Conservation (phyloP, 1,140 invertebrate species). For the Drosophila orena region DNA sequence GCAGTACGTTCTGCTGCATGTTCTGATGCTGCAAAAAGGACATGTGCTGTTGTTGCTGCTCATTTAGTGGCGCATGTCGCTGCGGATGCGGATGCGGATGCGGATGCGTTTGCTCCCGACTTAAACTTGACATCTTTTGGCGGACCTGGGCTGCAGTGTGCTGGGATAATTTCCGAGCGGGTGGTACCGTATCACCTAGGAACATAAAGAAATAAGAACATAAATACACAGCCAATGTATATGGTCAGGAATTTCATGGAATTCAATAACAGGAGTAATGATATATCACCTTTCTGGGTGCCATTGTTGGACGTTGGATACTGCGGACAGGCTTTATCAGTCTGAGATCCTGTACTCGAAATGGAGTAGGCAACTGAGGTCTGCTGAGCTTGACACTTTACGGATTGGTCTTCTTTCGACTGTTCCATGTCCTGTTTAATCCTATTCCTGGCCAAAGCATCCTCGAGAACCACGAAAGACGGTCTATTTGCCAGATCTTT, state of each 20-base stretch:
- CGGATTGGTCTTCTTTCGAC: not conserved
- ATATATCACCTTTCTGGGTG: not conserved
- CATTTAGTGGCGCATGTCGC: not conserved
- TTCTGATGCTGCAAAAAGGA: not conserved
- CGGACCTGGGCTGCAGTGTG: not conserved
- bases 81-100: not conserved
- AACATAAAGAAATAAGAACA: not conserved
- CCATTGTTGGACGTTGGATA: not conserved
- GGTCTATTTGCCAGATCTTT: conserved; percentile 40
- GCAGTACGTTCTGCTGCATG: not conserved
- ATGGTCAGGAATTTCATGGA: not conserved
- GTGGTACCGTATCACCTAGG: not conserved
- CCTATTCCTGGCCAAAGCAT: conserved; percentile 24
- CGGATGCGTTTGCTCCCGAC: no score
- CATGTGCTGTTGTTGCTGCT: not conserved
- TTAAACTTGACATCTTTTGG: not conserved
- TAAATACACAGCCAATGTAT: not conserved
- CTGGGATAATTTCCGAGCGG: not conserved
- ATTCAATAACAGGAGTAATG: not conserved
- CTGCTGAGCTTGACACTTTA: not conserved
- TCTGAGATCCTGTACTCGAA: not conserved
- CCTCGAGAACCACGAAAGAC: conserved; percentile 57
- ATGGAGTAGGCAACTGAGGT: not conserved
- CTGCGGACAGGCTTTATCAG: not conserved
- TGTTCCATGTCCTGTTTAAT: conserved; percentile 18